Base-by-base conservation (phyloP, 2,113 vertebrate species). In the Ictidomys tridecemlineatus region DNA sequence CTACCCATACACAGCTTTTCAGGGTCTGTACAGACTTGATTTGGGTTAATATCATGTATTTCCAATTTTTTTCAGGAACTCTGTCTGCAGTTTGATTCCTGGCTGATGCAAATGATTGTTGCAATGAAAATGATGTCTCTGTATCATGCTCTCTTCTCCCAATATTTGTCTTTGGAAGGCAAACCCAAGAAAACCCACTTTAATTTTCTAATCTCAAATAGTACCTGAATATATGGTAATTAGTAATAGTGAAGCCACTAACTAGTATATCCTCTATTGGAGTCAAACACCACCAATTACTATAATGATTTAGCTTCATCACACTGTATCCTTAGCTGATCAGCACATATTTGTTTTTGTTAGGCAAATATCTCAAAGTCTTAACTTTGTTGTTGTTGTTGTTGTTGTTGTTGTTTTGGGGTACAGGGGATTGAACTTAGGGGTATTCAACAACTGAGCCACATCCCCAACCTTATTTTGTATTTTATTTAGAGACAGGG, bases 171-270 rank as follows among this genome's bases (percentile, higher is more conserved):
- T 82, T 91, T n/a, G 14, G 88, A 34, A 91, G 53, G 58, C 34
- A 91, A 39, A 78, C 91, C 8, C 7, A 86, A 93, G 10, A 89
- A 18, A 93, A 37, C 2, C 17, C 26, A 95, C 34, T 82, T 94
- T 76, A 77, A 82, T 89, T 92, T 97, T 95, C 61, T 91, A 45
- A 77, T 63, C 11, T 24, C 42, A 93, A 18, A 73, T 67, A 70
- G 34, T 65, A 67, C 5, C 2, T 42, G 20, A 1, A 67, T 89
- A 67, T 91, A 79, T 39, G 17, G 85, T n/a, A 88, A 79, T 63
- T 42, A 78, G 65, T 63, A 82, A 56, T 61, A 82, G 32, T 24
- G 53, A 91, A 91, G 8, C 12, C 48, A 77, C 26, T 76, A 85
- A 94, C 24, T 82, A 80, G 5, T 94, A 3, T 0, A 45, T 53